Evolutionary conservation across 2,113 vertebrate genomes (phyloP).

Genomic region (Nematolebias whitei): DNA sequence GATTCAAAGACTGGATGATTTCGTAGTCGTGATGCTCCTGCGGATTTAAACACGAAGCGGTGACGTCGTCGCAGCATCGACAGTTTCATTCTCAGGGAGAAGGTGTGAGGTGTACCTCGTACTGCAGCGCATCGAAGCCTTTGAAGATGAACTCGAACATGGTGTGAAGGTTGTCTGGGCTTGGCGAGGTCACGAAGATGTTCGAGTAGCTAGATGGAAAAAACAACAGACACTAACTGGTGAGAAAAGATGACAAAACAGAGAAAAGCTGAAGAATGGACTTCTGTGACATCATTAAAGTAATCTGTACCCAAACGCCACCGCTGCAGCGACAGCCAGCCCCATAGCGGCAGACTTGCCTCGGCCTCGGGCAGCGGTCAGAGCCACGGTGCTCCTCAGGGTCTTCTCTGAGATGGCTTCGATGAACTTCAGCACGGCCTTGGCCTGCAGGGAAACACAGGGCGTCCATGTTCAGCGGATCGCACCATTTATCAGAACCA

Average conservation of each 20-base stretch:
- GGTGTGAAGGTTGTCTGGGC: constrained; percentile 96
- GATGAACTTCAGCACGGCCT: constrained; percentile 93
- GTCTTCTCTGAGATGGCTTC: constrained; percentile 98
- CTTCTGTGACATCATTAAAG: background rate
- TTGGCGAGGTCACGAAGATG: constrained; percentile 97
- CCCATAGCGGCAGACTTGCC: constrained; percentile 98
- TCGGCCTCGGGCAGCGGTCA: constrained; percentile 94
- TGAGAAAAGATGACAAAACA: background rate
- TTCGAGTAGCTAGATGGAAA: constrained; percentile 89
- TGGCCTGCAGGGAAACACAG: constrained; percentile 80
- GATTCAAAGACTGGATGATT: constrained; percentile 97
- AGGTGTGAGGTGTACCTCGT: constrained; percentile 53
- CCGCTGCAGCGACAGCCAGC: constrained; percentile 91
- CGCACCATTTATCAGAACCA: too few relatives aligned
- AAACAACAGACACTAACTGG: constrained; percentile 10
- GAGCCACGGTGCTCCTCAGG: constrained; percentile 89
- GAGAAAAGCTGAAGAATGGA: background rate
- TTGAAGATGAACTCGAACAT: constrained; percentile 99
- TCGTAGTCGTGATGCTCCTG: constrained; percentile 98
- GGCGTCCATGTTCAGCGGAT: background rate
- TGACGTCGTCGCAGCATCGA: background rate
- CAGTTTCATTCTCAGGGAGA: background rate
- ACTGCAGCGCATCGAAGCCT: constrained; percentile 92
- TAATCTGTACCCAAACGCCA: constrained; percentile 90
- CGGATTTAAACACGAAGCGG: background rate